Percentiles rank a stretch among this genome's conserved stretches.
These are phyloP conservation scores for Carettochelys insculpta DNA, from an alignment of 2,113 vertebrate genomes.

Conservation along the genomic window DNA sequence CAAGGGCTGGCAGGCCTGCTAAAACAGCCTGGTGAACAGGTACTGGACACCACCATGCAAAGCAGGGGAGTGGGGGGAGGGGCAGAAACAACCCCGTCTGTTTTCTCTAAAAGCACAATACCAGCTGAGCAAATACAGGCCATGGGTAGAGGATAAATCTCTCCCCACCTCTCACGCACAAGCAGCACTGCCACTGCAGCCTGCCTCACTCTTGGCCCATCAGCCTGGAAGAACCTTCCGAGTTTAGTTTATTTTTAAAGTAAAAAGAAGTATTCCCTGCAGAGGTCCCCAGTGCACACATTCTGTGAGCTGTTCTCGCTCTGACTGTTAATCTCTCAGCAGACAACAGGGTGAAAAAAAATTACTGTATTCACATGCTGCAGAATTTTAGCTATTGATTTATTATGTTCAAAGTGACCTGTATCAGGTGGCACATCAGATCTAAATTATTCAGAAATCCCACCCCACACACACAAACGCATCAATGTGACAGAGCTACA, in stretches of 20 bases:
- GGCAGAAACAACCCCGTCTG: slow-evolving; percentile 45
- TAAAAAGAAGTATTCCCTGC: background rate
- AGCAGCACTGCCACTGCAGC: slow-evolving; percentile 15
- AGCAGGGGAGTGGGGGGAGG: slow-evolving; percentile 11
- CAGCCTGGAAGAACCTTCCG: slow-evolving; percentile 4
- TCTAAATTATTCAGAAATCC: slow-evolving; percentile 24
- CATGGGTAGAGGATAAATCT: slow-evolving; percentile 55
- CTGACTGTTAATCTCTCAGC: background rate
- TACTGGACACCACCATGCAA: background rate
- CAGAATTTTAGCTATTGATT: slow-evolving; percentile 29
- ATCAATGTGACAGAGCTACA: background rate
- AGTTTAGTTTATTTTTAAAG: background rate
- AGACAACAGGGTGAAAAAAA: slow-evolving; percentile 4
- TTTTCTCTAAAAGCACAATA: slow-evolving; percentile 56
- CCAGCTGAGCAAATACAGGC: slow-evolving; percentile 59
- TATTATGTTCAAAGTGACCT: background rate
- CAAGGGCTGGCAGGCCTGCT: slow-evolving; percentile 2
- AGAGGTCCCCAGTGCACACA: slow-evolving; percentile 4
- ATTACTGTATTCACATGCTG: background rate
- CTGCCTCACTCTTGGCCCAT: background rate
- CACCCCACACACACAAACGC: background rate
- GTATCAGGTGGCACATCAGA: slow-evolving; percentile 30
- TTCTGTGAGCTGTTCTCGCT: slow-evolving; percentile 7
- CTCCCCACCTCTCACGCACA: slow-evolving; percentile 52
- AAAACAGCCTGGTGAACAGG: background rate